Evolutionary conservation across 2,888 invertebrate genomes (phyloP), one percentile per base, ranked within the genome.

Genomic region (Cerastis leucographa): DNA sequence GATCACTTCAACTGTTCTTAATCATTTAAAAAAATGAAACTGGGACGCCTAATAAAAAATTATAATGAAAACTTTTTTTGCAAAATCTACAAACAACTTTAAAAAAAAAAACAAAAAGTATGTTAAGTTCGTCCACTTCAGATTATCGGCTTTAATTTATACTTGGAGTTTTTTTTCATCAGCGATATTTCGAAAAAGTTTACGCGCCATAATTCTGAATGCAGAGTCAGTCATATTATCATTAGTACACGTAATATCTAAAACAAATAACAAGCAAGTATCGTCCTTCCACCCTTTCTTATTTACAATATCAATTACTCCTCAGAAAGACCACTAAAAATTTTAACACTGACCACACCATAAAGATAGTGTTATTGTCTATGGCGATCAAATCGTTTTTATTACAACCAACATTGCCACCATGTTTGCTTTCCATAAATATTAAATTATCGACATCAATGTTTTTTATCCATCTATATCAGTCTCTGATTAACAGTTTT

Each of bases 401-500:
- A 87, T 80, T 76, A 78, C 75, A 51, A 7, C 68, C 71, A 51
- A 9, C 66, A 78, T 68, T 70, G 69, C 85, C 76, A 82, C 76
- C 68, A 66, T 77, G 72, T 87, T 80, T 78, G 84, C 54, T 80
- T 71, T 68, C 78, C 74, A 87, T 87, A 84, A 80, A 83, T 85
- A 80, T 71, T 71, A 62, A 80, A 79, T 73, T 67, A 75, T 81
- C 78, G 40, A 1, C 84, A 76, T 80, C 75, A 75, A 64, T 54
- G 64, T 76, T 71, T 68, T 59, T 14, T 49, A 66, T 46, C 83
- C 78, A 85, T 85, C n/a, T n/a, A n/a, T 81, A 79, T 22, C 67
- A 49, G n/a, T n/a, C n/a, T n/a, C 35, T 71, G 70, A 78, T 80
- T 80, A 85, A 54, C 40, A 56, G 25, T 44, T 19, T 46, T 62